Evolutionary conservation across 2,797 vertebrate genomes (phyloP).

Genomic region (Cheirogaleus major): DNA sequence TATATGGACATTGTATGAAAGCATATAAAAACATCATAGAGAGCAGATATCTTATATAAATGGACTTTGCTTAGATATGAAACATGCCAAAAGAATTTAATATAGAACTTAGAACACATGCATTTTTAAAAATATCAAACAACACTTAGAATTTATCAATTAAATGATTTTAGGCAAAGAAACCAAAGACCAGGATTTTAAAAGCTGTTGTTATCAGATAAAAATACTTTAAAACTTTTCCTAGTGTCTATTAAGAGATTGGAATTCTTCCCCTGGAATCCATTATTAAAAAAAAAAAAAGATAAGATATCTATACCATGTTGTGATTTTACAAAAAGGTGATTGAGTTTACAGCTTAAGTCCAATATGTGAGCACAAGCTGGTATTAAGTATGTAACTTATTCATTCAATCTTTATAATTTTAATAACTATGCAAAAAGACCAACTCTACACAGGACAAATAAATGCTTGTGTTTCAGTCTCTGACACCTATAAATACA

Average conservation of each 20-base stretch:
- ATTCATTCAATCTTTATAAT: neutral
- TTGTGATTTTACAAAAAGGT: neutral
- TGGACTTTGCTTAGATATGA: neutral
- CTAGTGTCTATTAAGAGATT: neutral
- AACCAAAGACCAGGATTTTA: slow-evolving; percentile 7
- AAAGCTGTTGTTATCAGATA: slow-evolving; percentile 3
- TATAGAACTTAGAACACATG: neutral
- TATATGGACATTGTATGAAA: neutral
- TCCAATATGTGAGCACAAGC: neutral
- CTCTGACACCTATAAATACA: slow-evolving; percentile 53
- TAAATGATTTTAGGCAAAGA: slow-evolving; percentile 24
- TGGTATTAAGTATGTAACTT: neutral
- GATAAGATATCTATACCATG: neutral
- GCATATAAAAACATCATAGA: neutral
- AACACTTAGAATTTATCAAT: neutral
- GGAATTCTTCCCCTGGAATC: neutral
- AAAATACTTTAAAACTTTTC: slow-evolving; percentile 5
- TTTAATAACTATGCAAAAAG: slow-evolving; percentile 20
- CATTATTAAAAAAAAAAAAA: neutral
- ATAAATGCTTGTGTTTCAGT: slow-evolving; percentile 11
- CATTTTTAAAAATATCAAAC: neutral
- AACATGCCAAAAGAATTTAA: neutral
- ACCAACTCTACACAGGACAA: neutral
- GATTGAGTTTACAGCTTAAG: neutral
- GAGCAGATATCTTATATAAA: neutral